Percentiles rank a stretch among this genome's conserved stretches.
These are phyloP conservation scores for Burhinus oedicnemus DNA, from an alignment of 2,113 vertebrate species.

Conservation along the genomic window DNA sequence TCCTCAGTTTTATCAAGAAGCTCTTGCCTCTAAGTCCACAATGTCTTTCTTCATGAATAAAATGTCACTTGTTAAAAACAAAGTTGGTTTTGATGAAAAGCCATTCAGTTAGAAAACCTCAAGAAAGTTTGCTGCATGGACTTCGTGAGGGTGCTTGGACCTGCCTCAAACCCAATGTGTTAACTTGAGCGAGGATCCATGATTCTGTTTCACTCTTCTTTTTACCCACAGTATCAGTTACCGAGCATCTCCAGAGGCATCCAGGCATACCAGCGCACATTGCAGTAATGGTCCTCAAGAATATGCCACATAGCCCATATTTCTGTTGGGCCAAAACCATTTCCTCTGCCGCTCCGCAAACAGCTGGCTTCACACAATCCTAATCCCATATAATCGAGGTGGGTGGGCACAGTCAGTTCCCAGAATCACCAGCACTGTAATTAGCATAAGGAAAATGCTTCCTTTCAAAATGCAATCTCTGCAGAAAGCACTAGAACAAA, in stretches of 20 bases:
- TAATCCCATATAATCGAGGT: neutral
- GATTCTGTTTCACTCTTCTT: neutral
- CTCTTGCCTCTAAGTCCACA: neutral
- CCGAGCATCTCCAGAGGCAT: neutral
- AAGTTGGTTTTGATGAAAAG: neutral
- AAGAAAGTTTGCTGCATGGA: neutral
- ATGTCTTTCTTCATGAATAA: neutral
- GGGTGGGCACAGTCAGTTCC: neutral
- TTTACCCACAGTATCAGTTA: neutral
- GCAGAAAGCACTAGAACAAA: neutral
- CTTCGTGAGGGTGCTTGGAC: neutral
- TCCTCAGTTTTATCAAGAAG: neutral
- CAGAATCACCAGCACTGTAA: neutral
- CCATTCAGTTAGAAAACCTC: neutral
- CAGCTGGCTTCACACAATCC: neutral
- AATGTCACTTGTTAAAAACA: neutral
- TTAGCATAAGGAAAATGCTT: neutral
- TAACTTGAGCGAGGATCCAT: neutral
- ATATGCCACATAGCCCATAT: rapidly evolving
- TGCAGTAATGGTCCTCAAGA: neutral
- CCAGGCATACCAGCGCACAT: neutral
- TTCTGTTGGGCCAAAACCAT: neutral
- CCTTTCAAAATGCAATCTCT: neutral
- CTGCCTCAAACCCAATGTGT: neutral
- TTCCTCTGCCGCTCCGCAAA: neutral